Percentiles rank a stretch among this genome's conserved stretches.
These are phyloP conservation scores for Eucriotettix oculatus DNA, from an alignment of 2,888 invertebrate species.

Conservation along the genomic window DNA sequence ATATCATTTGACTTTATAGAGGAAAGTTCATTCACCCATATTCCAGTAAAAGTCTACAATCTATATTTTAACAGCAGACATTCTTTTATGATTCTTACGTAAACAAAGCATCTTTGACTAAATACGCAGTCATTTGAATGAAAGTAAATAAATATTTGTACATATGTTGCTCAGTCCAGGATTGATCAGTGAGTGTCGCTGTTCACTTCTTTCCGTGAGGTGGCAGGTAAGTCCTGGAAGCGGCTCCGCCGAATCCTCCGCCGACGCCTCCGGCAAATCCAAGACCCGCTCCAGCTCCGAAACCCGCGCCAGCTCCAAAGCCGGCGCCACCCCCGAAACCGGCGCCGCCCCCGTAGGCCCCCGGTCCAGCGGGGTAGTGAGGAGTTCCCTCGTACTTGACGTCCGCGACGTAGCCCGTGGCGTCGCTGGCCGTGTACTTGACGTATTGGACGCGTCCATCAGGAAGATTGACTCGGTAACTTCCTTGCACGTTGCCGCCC, in stretches of 20 bases:
- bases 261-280: neutral
- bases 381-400: conserved; percentile 49
- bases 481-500: conserved; percentile 68
- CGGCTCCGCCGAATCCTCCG: neutral
- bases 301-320: neutral
- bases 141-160: too few relatives aligned
- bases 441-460: conserved; percentile 76
- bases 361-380: neutral
- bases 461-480: conserved; percentile 67
- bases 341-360: neutral
- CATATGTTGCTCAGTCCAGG: too few relatives aligned
- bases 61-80: too few relatives aligned
- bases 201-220: neutral
- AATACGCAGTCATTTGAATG: too few relatives aligned
- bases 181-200: too few relatives aligned
- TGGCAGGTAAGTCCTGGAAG: neutral
- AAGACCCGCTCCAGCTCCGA: neutral
- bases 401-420: conserved; percentile 77
- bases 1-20: too few relatives aligned
- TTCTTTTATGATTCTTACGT: too few relatives aligned
- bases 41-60: too few relatives aligned
- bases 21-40: too few relatives aligned
- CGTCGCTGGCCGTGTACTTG: conserved; percentile 78
- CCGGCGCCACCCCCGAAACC: neutral
- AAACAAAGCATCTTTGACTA: too few relatives aligned